Percentiles rank a stretch among this genome's conserved stretches.
These are phyloP conservation scores for Sinocyclocheilus anophthalmus DNA, from an alignment of 2,113 vertebrate species.

Conservation along the genomic window DNA sequence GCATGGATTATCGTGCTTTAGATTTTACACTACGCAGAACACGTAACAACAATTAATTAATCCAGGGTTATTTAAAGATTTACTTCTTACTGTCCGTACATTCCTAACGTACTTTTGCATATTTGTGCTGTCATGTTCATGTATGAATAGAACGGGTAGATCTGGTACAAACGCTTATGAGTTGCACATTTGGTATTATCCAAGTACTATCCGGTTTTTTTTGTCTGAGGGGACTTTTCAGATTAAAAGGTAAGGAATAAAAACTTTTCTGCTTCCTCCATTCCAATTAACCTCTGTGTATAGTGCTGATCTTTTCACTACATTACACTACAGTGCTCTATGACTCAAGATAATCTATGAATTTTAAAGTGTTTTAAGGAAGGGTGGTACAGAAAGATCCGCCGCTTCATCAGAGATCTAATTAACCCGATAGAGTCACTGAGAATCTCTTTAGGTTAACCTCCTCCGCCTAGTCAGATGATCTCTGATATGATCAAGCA, in stretches of 20 bases:
- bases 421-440: slow-evolving; percentile 7
- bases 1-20: no score
- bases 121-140: no score
- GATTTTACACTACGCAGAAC: no score
- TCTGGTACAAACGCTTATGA: no score
- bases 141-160: no score
- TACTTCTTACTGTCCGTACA: no score
- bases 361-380: neutral
- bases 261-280: neutral
- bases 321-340: neutral
- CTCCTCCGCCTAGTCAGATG: slow-evolving; percentile 26
- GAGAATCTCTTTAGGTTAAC: slow-evolving; percentile 27
- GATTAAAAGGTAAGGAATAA: neutral
- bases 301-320: neutral
- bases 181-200: neutral
- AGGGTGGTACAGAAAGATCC: slow-evolving; percentile 6
- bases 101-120: no score
- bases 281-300: neutral
- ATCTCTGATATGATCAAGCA: slow-evolving; percentile 17
- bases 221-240: neutral
- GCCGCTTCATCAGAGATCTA: slow-evolving; percentile 26
- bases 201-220: neutral
- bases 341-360: neutral
- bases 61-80: no score
- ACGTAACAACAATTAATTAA: no score